Base-by-base conservation (phyloP, 2,113 vertebrate species). In the Phoenicopterus ruber region DNA sequence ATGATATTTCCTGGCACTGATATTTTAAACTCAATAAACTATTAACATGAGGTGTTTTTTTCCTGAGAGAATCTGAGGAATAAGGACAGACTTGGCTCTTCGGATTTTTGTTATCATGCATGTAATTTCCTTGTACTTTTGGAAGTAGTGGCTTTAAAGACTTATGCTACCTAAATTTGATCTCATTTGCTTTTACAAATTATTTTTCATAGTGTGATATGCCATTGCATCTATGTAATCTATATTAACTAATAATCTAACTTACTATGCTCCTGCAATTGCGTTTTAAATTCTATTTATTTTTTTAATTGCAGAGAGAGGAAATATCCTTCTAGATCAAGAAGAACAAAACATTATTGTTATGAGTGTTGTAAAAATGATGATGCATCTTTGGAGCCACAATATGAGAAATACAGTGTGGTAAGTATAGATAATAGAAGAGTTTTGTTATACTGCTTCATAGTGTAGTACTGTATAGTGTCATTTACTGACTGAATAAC, bases 351-450 rank as follows among this genome's bases (percentile, higher is more conserved):
- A 72, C 10, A 0, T 25, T 17, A 0, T 88, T 83, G 42, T 88
- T 78, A 13, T 5, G 2, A 76, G 25, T 42, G 10, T 59, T 40
- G 3, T 81, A 81, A 85, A 95, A 71, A 86, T 69, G 34, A 65
- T 91, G 61, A 66, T 86, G 52, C 29, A 82, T 44, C 69, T 97
- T 96, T 70, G 50, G 42, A 97, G 49, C 59, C 62, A 72, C 84
- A 90, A 7, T 34, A 46, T 94, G 67, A 97, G 85, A 94, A 83
- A 52, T 77, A 72, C 46, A 61, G 13, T 69, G 24, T 58, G 58
- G 98, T 98, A 81, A 97, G 97, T 98, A 22, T 16, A 44, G 17
- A 44, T 72, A 59, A 40, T 3, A n/a, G n/a, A n/a, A 52, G 36
- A 63, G 19, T 72, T 78, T 19, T 89, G 17, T 49, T 73, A 58